Evolutionary conservation across 1,140 invertebrate species (phyloP).

Genomic region (Harlomillsia oculata): DNA sequence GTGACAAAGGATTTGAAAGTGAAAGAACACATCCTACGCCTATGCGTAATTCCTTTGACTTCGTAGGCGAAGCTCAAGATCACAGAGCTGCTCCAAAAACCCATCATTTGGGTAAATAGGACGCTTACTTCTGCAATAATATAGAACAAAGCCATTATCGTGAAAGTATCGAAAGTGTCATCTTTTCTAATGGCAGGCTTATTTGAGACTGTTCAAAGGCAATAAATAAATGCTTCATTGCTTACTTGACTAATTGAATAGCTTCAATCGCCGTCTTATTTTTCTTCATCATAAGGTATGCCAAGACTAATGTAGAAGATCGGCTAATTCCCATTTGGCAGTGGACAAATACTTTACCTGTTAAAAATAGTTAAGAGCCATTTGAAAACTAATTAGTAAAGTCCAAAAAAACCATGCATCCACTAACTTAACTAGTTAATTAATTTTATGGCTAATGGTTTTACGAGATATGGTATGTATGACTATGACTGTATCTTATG

Average conservation of each 20-base stretch:
- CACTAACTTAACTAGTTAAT: no score
- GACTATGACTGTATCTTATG: no score
- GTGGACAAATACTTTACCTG: slow-evolving; percentile 44
- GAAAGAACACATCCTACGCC: no score
- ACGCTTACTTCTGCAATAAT: slow-evolving; percentile 21
- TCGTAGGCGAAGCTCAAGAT: slow-evolving; percentile 31
- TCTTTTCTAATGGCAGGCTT: neutral
- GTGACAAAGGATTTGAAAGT: no score
- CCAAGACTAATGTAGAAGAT: slow-evolving; percentile 42
- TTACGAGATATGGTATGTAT: no score
- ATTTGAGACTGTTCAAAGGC: neutral
- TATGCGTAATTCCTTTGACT: no score
- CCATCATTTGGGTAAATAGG: slow-evolving; percentile 29
- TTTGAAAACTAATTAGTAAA: no score
- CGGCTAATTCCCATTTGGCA: slow-evolving; percentile 43
- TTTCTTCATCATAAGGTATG: slow-evolving; percentile 44
- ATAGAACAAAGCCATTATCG: no score
- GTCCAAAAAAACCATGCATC: no score
- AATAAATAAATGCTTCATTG: slow-evolving; percentile 3
- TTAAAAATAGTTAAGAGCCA: no score
- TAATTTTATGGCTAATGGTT: no score
- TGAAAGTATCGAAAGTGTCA: no score
- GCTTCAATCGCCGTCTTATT: slow-evolving; percentile 42
- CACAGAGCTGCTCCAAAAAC: slow-evolving; percentile 29
- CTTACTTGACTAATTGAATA: slow-evolving; percentile 38